These are phyloP conservation scores for Cheirogaleus major DNA, from an alignment of 2,797 vertebrate genomes.

Conservation along the genomic window DNA sequence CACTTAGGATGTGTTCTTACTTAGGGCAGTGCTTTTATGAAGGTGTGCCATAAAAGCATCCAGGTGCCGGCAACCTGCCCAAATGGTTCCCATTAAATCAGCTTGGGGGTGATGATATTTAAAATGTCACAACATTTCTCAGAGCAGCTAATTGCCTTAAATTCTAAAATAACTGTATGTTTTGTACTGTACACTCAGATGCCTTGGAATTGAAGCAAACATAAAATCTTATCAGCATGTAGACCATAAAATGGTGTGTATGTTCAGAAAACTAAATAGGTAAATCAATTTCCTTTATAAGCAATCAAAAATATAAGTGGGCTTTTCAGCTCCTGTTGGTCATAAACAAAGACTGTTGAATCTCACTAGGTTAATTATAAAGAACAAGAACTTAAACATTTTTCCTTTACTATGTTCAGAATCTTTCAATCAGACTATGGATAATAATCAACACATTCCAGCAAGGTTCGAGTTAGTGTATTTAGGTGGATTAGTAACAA, in stretches of 20 bases:
- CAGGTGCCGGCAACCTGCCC: slow-evolving; percentile 84
- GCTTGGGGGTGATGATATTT: slow-evolving; percentile 80
- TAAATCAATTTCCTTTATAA: background rate
- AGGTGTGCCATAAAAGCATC: slow-evolving; percentile 84
- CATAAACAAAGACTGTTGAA: background rate
- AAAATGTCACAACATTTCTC: slow-evolving; percentile 79
- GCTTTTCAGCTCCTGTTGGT: background rate
- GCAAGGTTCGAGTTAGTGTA: background rate
- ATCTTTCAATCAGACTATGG: background rate
- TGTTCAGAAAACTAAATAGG: background rate
- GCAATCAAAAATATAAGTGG: background rate
- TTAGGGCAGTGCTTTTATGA: slow-evolving; percentile 80
- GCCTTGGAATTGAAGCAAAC: slow-evolving; percentile 69
- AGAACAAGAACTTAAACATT: background rate
- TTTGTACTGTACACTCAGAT: background rate
- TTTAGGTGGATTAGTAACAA: background rate
- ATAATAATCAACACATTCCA: background rate
- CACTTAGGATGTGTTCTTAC: slow-evolving; percentile 79
- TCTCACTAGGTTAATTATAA: slow-evolving; percentile 19
- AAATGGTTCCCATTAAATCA: slow-evolving; percentile 78
- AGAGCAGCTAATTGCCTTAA: slow-evolving; percentile 81
- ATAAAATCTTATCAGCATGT: background rate
- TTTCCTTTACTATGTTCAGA: background rate
- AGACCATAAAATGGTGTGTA: background rate
- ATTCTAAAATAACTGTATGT: slow-evolving; percentile 73